phyloP scores from a whole-genome alignment of 2,888 invertebrate species.

The Elgonia sp. region DNA sequence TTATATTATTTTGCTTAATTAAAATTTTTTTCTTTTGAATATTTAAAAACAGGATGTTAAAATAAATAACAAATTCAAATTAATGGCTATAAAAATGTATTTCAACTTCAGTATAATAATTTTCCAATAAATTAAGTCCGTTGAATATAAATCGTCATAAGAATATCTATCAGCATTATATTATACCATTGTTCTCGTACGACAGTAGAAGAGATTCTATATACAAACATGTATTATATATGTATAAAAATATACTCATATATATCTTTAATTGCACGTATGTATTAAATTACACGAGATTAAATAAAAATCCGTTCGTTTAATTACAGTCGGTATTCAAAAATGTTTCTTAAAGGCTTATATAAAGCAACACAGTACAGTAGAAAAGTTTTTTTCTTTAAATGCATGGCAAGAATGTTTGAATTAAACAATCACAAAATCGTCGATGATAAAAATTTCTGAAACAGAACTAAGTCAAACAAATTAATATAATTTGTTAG shows the following conservation, averaged over 20 bases:
- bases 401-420: constrained; percentile 58
- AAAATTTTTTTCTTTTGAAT: no score
- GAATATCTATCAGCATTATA: constrained; percentile 72
- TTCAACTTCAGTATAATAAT: no score
- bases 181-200: constrained; percentile 72
- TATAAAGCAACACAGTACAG: constrained; percentile 32
- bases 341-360: neutral
- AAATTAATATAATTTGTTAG: no score
- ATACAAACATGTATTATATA: constrained; percentile 79
- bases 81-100: no score
- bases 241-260: constrained; percentile 76
- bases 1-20: no score
- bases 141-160: constrained; percentile 22
- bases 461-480: neutral
- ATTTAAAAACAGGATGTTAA: no score
- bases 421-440: constrained; percentile 6
- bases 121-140: no score
- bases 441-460: neutral
- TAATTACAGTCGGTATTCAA: no score
- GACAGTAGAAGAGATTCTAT: constrained; percentile 81
- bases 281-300: constrained; percentile 4
- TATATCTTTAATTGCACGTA: constrained; percentile 32
- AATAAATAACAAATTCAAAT: no score
- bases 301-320: neutral
- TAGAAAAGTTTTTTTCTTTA: no score